Evolutionary conservation across 2,113 vertebrate genomes (phyloP), one percentile per base, ranked within the genome.

Genomic region (Campylomormyrus tamandua): DNA sequence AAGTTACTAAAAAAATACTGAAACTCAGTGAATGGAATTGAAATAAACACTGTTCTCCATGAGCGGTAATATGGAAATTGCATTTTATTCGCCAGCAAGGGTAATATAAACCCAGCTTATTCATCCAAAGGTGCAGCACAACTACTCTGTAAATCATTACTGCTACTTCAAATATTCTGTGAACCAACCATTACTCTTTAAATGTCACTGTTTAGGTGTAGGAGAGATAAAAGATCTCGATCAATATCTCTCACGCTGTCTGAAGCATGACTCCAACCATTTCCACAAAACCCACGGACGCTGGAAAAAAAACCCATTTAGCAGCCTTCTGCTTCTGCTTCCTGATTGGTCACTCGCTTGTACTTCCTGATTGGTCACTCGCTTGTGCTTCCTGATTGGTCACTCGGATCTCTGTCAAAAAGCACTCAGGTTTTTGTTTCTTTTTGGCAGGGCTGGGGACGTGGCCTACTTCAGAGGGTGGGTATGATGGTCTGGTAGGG

Each of bases 391-490:
- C 56, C 56, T 58, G 19, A 58, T 58, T 8, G 21, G 6, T 62
- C 58, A 27, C 24, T 62, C 24, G 7, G 58, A 62, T 62, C 56
- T 62, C 56, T 21, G 5, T 58, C 56, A 58, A 58, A 58, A 58
- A 58, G 56, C 21, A 58, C 19, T 58, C 19, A 4, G 5, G 19
- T 48, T 48, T 48, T 48, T 9, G 1, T 24, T 7, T 24, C 2
- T 24, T 58, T 24, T 7, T 58, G 56, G n/a, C 35, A 9, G 3
- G 83, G 45, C 24, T 70, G n/a, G 77, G 5, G 21, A 58, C 3
- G 1, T n/a, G 52, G 74, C 96, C 48, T 96, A 97, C 97, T 97
- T 97, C 92, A 97, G 0, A 97, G 97, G 4, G 97, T 97, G 6
- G 97, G 97, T 13, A 98, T 3, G n/a, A 66, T 66, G 62, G 10